Evolutionary conservation across 2,113 vertebrate species (phyloP).

Genomic region (Esox niger): DNA sequence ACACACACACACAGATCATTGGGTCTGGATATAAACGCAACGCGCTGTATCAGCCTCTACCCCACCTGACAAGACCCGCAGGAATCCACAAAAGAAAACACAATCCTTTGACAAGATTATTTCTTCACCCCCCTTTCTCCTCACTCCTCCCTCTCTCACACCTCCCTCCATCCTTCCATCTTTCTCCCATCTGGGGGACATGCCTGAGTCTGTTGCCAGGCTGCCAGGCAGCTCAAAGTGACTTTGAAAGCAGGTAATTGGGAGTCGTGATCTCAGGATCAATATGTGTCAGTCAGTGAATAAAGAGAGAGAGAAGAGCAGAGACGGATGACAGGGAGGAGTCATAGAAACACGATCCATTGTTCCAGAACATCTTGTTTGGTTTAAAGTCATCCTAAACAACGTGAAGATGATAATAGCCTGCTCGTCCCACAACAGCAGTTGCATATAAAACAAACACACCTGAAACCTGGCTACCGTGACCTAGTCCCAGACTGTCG

Average conservation of each 20-base stretch:
- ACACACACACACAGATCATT: conserved; percentile 14
- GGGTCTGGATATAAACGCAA: conserved; percentile 33
- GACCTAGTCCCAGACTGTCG: too few relatives aligned
- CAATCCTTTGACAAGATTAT: conserved; percentile 23
- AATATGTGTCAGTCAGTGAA: too few relatives aligned
- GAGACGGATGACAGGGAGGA: too few relatives aligned
- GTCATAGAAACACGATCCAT: neutral
- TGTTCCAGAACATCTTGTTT: too few relatives aligned
- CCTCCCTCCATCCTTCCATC: conserved; percentile 14
- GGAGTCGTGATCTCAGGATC: too few relatives aligned
- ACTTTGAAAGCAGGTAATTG: too few relatives aligned
- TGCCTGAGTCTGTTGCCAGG: conserved; percentile 26
- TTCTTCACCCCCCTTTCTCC: conserved; percentile 23
- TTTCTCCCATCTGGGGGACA: conserved; percentile 49
- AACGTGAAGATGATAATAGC: too few relatives aligned
- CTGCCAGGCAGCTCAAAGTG: too few relatives aligned
- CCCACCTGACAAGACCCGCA: neutral
- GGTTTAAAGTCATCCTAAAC: too few relatives aligned
- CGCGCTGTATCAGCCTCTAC: neutral
- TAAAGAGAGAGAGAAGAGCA: too few relatives aligned
- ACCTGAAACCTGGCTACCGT: too few relatives aligned
- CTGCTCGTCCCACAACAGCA: too few relatives aligned
- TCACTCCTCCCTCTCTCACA: neutral
- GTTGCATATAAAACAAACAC: neutral
- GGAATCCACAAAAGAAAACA: neutral